Conservation (phyloP, 2,888 invertebrate species). For the Pseudococcus longispinus region DNA sequence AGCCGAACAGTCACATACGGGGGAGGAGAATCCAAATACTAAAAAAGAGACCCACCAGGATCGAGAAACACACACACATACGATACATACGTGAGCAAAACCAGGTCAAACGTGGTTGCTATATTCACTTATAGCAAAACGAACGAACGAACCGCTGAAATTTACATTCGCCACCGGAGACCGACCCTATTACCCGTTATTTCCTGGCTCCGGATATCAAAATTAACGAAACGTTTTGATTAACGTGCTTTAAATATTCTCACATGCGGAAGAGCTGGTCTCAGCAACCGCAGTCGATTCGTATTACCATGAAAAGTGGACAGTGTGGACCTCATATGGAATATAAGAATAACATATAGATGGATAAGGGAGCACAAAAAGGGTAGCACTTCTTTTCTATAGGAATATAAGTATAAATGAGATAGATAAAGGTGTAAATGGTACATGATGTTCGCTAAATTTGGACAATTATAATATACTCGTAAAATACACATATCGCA, state of each 20-base stretch:
- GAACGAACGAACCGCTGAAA: slow-evolving; percentile 11
- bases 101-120: not conserved
- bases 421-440: too few relatives aligned
- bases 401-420: too few relatives aligned
- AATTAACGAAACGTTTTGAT: slow-evolving; percentile 1
- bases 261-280: not conserved
- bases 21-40: not conserved
- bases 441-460: not conserved
- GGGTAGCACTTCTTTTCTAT: too few relatives aligned
- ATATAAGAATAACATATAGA: too few relatives aligned
- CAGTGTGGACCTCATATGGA: too few relatives aligned
- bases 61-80: not conserved
- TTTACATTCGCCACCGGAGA: slow-evolving; percentile 16
- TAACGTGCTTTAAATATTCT: not conserved
- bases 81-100: not conserved
- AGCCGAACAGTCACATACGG: not conserved
- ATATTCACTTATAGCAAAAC: not conserved
- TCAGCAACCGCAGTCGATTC: not conserved
- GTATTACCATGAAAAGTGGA: not conserved
- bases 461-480: not conserved
- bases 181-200: not conserved
- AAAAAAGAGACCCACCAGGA: not conserved
- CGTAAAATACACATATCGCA: not conserved
- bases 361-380: too few relatives aligned
- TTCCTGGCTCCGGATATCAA: not conserved